Evolutionary conservation across 64 coral and sea anemone species (phyloP).

Genomic region (Stichodactyla helianthus): DNA sequence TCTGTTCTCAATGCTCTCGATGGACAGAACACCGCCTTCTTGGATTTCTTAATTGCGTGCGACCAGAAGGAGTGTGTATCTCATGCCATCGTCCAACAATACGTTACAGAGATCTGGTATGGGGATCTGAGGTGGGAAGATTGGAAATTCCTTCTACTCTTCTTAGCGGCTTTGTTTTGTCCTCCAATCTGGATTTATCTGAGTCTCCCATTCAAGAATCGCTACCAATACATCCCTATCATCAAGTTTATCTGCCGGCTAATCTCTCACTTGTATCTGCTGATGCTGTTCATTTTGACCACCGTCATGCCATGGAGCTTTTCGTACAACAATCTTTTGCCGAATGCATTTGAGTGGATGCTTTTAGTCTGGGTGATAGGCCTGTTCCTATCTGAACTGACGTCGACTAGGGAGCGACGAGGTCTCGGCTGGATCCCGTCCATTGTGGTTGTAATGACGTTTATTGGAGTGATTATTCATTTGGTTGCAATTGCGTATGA

Average conservation of each 20-base stretch:
- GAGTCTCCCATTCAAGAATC: slow-evolving; percentile 81
- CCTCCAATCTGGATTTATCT: slow-evolving; percentile 87
- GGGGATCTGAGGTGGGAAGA: slow-evolving; percentile 70
- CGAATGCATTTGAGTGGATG: slow-evolving; percentile 79
- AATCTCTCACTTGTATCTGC: slow-evolving; percentile 84
- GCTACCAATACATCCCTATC: slow-evolving; percentile 80
- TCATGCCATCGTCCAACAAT: slow-evolving; percentile 72
- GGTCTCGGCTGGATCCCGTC: slow-evolving; percentile 72
- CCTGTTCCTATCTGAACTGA: slow-evolving; percentile 71
- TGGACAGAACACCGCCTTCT: slow-evolving; percentile 74
- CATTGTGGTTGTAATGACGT: slow-evolving; percentile 43
- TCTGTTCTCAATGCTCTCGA: slow-evolving; percentile 78
- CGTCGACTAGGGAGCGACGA: slow-evolving; percentile 53
- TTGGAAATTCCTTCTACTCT: slow-evolving; percentile 84
- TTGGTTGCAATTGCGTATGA: slow-evolving; percentile 38
- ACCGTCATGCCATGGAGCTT: slow-evolving; percentile 87
- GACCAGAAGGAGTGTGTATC: slow-evolving; percentile 89
- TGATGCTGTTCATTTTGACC: slow-evolving; percentile 64
- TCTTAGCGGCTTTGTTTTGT: slow-evolving; percentile 58
- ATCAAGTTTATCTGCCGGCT: slow-evolving; percentile 96
- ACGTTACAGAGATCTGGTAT: slow-evolving; percentile 89
- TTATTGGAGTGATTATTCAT: slow-evolving; percentile 31
- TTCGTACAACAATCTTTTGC: slow-evolving; percentile 37
- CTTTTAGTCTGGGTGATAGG: slow-evolving; percentile 81
- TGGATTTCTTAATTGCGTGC: slow-evolving; percentile 87